These are phyloP conservation scores for Scolanthus callimorphus DNA, from an alignment of 92 coral and sea anemone genomes.

Conservation along the genomic window DNA sequence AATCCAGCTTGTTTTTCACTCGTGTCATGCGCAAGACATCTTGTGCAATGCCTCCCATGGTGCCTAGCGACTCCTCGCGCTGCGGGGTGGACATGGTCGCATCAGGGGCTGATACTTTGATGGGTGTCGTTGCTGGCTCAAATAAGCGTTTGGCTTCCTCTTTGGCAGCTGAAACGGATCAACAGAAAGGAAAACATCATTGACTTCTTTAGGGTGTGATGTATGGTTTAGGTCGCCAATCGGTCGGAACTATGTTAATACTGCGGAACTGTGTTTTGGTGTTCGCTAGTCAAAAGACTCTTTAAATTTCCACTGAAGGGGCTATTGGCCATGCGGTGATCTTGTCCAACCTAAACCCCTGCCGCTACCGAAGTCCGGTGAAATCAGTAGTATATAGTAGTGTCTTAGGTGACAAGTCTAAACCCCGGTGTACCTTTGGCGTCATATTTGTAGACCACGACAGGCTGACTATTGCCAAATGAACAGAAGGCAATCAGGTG, in stretches of 20 bases:
- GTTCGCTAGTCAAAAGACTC: too few species aligned
- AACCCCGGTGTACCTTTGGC: conserved; percentile 71
- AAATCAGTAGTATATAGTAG: too few species aligned
- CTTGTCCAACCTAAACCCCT: too few species aligned
- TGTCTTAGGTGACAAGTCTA: too few species aligned
- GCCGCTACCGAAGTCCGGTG: too few species aligned
- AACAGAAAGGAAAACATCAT: too few species aligned
- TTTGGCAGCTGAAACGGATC: conserved; percentile 73
- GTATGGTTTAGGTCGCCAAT: too few species aligned
- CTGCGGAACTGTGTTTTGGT: too few species aligned
- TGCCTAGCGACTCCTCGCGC: conserved; percentile 31
- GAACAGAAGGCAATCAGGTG: conserved; percentile 94
- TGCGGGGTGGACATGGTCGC: conserved; percentile 43
- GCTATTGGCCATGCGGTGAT: too few species aligned
- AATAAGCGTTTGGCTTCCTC: conserved; percentile 68
- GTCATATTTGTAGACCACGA: conserved; percentile 70
- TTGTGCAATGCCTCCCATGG: conserved; percentile 72
- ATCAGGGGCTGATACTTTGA: conserved; percentile 37
- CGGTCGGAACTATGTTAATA: too few species aligned
- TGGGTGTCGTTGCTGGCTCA: conserved; percentile 59
- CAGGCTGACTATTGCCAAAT: conserved; percentile 89
- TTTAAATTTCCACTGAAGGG: too few species aligned
- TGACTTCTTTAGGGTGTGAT: too few species aligned
- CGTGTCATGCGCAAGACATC: conserved; percentile 79
- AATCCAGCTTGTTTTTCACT: conserved; percentile 86